Evolutionary conservation across 2,888 invertebrate genomes (phyloP).

Genomic region (Lathronympha strigana): DNA sequence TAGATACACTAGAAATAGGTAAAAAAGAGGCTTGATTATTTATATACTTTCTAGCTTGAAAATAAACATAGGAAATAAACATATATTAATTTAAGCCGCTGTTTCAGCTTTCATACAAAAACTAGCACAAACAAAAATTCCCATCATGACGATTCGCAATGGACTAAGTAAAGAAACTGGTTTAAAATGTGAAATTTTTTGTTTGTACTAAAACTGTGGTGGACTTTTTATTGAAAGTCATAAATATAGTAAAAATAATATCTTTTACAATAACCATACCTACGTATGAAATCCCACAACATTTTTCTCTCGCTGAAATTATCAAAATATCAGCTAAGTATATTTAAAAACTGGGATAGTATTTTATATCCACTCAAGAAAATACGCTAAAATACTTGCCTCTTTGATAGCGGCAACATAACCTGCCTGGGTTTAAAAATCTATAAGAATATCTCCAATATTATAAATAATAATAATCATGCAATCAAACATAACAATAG

Average conservation of each 20-base stretch:
- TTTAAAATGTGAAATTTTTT: neutral
- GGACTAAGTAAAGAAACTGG: neutral
- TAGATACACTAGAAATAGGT: neutral
- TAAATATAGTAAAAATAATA: neutral
- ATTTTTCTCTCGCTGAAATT: slow-evolving; percentile 79
- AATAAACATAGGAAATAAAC: slow-evolving; percentile 22
- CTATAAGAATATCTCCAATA: slow-evolving; percentile 57
- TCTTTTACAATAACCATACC: slow-evolving; percentile 59
- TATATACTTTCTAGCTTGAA: slow-evolving; percentile 39
- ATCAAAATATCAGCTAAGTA: slow-evolving; percentile 42
- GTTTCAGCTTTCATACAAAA: too few species aligned
- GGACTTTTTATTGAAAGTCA: neutral
- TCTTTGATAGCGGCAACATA: slow-evolving; percentile 70
- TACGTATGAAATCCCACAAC: slow-evolving; percentile 73
- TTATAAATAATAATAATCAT: slow-evolving; percentile 50
- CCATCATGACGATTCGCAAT: neutral
- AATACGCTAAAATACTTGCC: slow-evolving; percentile 68
- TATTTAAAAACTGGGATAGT: slow-evolving; percentile 7
- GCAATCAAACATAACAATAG: slow-evolving; percentile 43
- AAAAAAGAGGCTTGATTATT: slow-evolving; percentile 3
- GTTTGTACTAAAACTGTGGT: neutral
- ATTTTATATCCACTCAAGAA: slow-evolving; percentile 15
- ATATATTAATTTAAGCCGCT: slow-evolving; percentile 10
- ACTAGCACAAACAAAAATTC: neutral
- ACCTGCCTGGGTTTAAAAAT: slow-evolving; percentile 76